These are phyloP conservation scores for Cyrtorhinus lividipennis DNA, from an alignment of 1,140 invertebrate species.

Conservation along the genomic window DNA sequence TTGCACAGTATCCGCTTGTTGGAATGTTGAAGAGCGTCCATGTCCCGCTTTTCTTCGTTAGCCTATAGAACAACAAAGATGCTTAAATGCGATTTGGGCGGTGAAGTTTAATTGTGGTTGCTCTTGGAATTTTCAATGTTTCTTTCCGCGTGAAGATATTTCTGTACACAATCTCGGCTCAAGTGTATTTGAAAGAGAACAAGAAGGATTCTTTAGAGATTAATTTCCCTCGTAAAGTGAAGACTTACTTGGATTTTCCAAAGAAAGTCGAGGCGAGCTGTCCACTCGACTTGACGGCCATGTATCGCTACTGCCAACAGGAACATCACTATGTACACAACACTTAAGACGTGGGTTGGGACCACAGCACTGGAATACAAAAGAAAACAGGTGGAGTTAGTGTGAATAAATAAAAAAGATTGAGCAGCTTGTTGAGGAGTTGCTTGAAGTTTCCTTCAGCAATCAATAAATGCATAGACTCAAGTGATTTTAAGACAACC, in stretches of 20 bases:
- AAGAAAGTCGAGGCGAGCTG: constrained; percentile 66
- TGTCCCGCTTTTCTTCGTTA: constrained; percentile 76
- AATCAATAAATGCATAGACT: no score
- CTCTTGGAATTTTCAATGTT: no score
- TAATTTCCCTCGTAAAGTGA: no score
- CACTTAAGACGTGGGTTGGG: constrained; percentile 46
- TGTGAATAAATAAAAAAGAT: not conserved
- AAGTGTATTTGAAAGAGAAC: no score
- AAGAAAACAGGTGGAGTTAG: constrained; percentile 7
- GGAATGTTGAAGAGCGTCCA: constrained; percentile 75
- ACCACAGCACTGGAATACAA: constrained; percentile 36
- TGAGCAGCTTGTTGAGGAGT: no score
- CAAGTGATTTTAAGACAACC: no score
- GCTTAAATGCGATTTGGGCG: no score
- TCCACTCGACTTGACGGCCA: constrained; percentile 73
- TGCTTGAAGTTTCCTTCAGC: no score
- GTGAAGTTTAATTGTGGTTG: no score
- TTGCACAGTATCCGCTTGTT: constrained; percentile 84
- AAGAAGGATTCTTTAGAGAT: no score
- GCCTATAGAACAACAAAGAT: constrained; percentile 40
- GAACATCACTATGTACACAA: constrained; percentile 62
- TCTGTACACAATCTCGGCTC: no score
- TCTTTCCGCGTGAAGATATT: no score
- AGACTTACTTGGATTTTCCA: constrained; percentile 56
- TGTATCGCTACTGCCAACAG: constrained; percentile 65